phyloP scores from a whole-genome alignment of 2,797 vertebrate species.

The Lithobates sylvaticus region DNA sequence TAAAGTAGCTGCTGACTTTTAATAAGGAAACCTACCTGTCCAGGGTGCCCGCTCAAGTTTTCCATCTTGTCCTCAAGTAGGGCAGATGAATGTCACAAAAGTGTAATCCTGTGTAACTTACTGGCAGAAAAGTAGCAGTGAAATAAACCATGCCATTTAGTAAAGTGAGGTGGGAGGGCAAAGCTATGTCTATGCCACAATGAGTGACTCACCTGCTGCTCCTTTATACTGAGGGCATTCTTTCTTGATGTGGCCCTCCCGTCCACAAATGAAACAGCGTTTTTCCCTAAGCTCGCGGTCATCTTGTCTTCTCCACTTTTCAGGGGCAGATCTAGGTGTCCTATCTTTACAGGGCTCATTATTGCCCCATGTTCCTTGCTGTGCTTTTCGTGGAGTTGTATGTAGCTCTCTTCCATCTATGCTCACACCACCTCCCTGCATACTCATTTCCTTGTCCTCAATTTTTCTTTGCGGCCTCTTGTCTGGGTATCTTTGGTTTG shows the following conservation, averaged over 20 bases:
- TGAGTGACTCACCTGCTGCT: constrained; percentile 78
- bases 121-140: too few species aligned
- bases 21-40: too few species aligned
- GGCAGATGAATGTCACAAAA: too few species aligned
- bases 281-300: constrained; percentile 81
- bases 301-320: constrained; percentile 84
- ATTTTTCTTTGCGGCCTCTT: constrained; percentile 74
- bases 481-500: constrained; percentile 74
- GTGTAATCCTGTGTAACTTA: too few species aligned
- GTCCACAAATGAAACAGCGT: constrained; percentile 91
- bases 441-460: constrained; percentile 76
- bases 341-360: constrained; percentile 77
- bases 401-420: constrained; percentile 70
- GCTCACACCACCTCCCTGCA: constrained; percentile 67
- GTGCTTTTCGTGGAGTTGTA: constrained; percentile 67
- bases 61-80: too few species aligned
- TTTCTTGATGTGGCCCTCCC: constrained; percentile 89
- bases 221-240: constrained; percentile 89
- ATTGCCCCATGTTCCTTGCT: constrained; percentile 58
- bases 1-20: too few species aligned
- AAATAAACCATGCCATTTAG: too few species aligned
- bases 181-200: too few species aligned
- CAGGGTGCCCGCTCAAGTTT: too few species aligned
- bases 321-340: constrained; percentile 71
- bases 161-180: too few species aligned